phyloP scores from a whole-genome alignment of 2,113 vertebrate genomes.

The Ardeotis arabs region DNA sequence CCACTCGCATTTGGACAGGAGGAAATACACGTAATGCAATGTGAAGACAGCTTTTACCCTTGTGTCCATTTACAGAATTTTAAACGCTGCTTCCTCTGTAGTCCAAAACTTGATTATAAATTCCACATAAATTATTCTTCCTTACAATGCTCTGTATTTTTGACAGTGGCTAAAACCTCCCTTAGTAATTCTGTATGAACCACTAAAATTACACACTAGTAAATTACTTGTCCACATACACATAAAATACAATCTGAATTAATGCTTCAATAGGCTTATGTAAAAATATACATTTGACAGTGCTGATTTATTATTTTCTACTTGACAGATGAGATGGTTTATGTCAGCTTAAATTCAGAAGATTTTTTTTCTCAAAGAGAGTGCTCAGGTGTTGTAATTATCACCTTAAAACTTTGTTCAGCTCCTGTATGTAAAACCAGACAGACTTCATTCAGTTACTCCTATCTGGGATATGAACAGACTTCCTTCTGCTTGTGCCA shows the following conservation, averaged over 20 bases:
- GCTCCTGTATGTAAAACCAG: background rate
- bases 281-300: background rate
- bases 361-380: background rate
- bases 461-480: background rate
- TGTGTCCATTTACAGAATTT: background rate
- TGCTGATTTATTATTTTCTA: background rate
- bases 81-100: background rate
- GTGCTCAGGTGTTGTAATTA: background rate
- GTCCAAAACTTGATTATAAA: background rate
- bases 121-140: background rate
- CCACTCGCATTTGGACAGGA: background rate
- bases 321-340: background rate
- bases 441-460: background rate
- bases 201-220: background rate
- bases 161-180: background rate
- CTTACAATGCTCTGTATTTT: background rate
- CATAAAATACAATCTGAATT: background rate
- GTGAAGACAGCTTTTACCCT: background rate
- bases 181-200: background rate
- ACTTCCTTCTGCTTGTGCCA: background rate
- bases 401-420: background rate
- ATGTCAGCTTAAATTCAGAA: background rate
- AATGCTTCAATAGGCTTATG: too few species aligned
- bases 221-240: background rate
- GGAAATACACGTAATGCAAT: background rate